Conservation (phyloP, 2,888 invertebrate species). For the Lucinisca nassula region DNA sequence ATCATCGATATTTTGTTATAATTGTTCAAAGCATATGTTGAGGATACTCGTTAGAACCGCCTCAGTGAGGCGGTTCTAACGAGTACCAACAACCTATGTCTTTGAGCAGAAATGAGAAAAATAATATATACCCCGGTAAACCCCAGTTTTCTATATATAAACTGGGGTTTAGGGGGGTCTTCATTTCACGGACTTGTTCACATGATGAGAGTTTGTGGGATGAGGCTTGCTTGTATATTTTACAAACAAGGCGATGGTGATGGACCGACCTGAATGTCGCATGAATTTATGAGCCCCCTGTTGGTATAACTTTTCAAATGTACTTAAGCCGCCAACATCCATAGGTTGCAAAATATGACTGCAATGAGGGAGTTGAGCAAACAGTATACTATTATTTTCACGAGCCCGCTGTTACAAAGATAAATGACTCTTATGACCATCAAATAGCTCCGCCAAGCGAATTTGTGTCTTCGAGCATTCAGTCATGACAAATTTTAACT, state of each 20-base stretch:
- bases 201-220: neutral
- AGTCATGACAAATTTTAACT: too few relatives aligned
- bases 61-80: too few relatives aligned
- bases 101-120: too few relatives aligned
- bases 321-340: slow-evolving; percentile 32
- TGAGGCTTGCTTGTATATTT: neutral
- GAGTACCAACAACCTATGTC: too few relatives aligned
- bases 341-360: slow-evolving; percentile 28
- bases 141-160: too few relatives aligned
- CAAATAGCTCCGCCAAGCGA: too few relatives aligned
- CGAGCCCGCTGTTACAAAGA: neutral
- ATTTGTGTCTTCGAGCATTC: too few relatives aligned
- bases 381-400: neutral
- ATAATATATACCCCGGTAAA: too few relatives aligned
- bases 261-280: slow-evolving; percentile 2
- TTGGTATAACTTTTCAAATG: slow-evolving; percentile 42
- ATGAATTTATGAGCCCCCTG: slow-evolving; percentile 29
- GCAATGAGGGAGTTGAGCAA: slow-evolving; percentile 11
- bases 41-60: too few relatives aligned
- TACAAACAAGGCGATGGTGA: neutral
- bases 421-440: neutral
- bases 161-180: neutral
- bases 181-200: neutral
- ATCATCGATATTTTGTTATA: too few relatives aligned
- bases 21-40: too few relatives aligned